Conservation (phyloP, 2,797 vertebrate species). For the Orientallactaga sibirica region DNA sequence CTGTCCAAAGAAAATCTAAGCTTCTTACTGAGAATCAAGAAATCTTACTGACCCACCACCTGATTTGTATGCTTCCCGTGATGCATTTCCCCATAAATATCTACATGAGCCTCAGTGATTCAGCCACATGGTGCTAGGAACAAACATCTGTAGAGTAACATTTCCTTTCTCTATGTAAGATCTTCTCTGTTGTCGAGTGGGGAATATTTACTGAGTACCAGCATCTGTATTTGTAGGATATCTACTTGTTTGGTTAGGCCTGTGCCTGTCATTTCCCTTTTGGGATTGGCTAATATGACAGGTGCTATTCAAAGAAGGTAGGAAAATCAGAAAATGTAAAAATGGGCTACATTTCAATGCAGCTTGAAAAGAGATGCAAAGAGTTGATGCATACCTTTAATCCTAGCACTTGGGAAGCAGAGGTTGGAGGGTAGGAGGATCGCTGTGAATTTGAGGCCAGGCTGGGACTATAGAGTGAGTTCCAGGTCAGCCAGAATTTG, state of each 20-base stretch:
- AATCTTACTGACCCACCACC: not conserved
- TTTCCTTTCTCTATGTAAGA: not conserved
- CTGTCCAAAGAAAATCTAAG: not conserved
- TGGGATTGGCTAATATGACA: not conserved
- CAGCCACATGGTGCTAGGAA: not conserved
- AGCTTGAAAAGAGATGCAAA: not conserved
- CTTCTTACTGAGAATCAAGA: not conserved
- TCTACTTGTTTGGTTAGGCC: not conserved
- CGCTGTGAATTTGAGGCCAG: no score
- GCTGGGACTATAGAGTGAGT: no score
- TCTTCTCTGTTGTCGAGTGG: not conserved
- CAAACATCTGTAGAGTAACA: no score
- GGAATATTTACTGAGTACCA: not conserved
- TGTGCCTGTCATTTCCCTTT: not conserved
- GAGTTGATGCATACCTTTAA: no score
- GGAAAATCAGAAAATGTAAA: slow-evolving; percentile 1
- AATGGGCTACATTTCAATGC: not conserved
- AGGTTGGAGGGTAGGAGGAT: no score
- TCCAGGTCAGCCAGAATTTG: no score
- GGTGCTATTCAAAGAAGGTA: not conserved
- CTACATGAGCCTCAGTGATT: not conserved
- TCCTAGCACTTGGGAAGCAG: no score
- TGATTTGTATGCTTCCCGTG: not conserved
- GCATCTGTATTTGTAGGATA: not conserved
- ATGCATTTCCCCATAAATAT: not conserved